These are phyloP conservation scores for Paguma larvata DNA, from an alignment of 2,797 vertebrate species.

Conservation along the genomic window DNA sequence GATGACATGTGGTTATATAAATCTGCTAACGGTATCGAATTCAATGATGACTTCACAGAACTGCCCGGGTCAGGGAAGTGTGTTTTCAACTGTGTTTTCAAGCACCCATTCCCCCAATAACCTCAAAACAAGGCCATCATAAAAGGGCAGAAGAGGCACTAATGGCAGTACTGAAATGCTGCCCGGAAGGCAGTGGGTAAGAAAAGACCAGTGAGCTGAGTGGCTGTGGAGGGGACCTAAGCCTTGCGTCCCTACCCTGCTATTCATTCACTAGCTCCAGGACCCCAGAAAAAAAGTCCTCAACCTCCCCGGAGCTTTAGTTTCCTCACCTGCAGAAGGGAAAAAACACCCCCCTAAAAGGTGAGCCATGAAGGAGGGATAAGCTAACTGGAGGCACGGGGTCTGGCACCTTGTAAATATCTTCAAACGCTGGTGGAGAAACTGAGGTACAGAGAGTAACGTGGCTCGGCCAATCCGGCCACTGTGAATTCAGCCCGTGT, in stretches of 20 bases:
- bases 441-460: slow-evolving; percentile 42
- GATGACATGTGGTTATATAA: background rate
- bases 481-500: background rate
- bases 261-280: background rate
- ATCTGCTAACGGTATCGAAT: background rate
- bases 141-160: background rate
- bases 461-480: background rate
- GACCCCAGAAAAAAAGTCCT: background rate
- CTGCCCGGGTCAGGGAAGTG: background rate
- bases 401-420: fast-evolving
- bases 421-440: background rate
- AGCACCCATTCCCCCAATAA: background rate
- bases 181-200: background rate
- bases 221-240: background rate
- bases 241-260: background rate
- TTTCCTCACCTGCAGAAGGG: background rate
- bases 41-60: background rate
- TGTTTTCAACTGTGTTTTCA: background rate
- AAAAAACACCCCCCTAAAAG: background rate
- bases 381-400: fast-evolving
- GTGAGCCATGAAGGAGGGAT: background rate
- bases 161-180: background rate
- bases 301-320: background rate
- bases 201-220: background rate
- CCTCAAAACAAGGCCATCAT: background rate